Evolutionary conservation across 2,888 invertebrate genomes (phyloP), one percentile per base, ranked within the genome.

Genomic region (Blastobasis lacticolella): DNA sequence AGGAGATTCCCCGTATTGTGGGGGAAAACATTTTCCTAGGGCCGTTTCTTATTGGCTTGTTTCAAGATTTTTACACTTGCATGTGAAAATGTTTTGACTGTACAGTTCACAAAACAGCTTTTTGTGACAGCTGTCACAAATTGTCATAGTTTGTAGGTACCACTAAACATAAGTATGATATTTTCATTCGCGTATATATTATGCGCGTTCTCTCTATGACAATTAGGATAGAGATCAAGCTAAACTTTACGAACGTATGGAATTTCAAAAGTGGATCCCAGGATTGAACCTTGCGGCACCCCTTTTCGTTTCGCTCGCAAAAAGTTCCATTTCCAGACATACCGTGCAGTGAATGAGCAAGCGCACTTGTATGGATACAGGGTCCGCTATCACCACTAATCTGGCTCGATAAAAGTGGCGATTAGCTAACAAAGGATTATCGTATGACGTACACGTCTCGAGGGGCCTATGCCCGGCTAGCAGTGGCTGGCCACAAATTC

Each of bases 351-450:
- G 23, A 23, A 23, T 23, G 23, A 23, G 41, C 41, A 4, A 9
- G 41, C 41, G 41, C 41, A 7, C 7, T 41, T 8, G 41, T 9
- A 7, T 8, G 8, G 41, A 9, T 41, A 41, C 36, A 46, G n/a
- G 9, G 37, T 10, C 6, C 48, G 23, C 47, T 44, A 49, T 46
- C 45, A 45, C 9, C 51, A 52, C 56, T 71, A 70, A 76, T 76
- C 69, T 71, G 57, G 62, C 61, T 69, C 73, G 69, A 78, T 76
- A 77, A 73, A 76, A 78, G 71, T 72, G 73, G 62, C 75, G 76
- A 81, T 84, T 82, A 81, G 76, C 71, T 73, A 75, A 75, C 75
- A 75, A 74, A 75, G 78, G 77, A 79, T 83, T 81, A 82, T 81
- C 77, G 69, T 75, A 81, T 81, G 79, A 81, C 76, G 75, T 73